These are phyloP conservation scores for Motacilla tschutschensis DNA, from an alignment of 2,113 vertebrate genomes.

Conservation along the genomic window DNA sequence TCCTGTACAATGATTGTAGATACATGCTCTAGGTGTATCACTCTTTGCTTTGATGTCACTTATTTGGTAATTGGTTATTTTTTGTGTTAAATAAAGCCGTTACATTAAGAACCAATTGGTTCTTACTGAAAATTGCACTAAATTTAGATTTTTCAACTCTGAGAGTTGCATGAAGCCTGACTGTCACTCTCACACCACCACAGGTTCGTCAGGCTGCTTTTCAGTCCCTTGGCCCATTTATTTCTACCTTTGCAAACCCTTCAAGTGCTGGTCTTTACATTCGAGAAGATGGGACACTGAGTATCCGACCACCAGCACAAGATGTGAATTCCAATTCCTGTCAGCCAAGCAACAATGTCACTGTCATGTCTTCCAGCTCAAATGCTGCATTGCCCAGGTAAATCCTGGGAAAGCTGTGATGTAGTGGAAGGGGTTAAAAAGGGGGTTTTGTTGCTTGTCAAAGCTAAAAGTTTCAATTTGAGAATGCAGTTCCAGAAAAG, in stretches of 20 bases:
- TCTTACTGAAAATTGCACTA: not conserved
- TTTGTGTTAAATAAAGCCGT: not conserved
- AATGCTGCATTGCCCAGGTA: not conserved
- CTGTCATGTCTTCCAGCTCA: not conserved
- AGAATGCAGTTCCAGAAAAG: not conserved
- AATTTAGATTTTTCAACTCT: not conserved
- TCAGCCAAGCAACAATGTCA: not conserved
- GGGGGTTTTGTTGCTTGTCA: not conserved
- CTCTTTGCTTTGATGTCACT: not conserved
- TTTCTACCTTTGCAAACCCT: constrained; percentile 89
- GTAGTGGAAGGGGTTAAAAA: not conserved
- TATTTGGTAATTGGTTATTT: not conserved
- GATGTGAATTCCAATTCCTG: not conserved
- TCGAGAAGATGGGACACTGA: constrained; percentile 77
- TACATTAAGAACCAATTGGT: not conserved
- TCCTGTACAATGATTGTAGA: not conserved
- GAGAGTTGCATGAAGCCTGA: not conserved
- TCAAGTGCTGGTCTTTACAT: constrained; percentile 83
- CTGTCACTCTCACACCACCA: not conserved
- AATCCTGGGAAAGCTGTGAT: not conserved
- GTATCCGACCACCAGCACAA: constrained; percentile 27
- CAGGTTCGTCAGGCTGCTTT: constrained; percentile 91
- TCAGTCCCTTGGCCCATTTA: constrained; percentile 88
- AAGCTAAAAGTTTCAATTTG: constrained; percentile 16
- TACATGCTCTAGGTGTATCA: not conserved